Base-by-base conservation (phyloP, 2,797 vertebrate genomes). In the Falco rusticolus region DNA sequence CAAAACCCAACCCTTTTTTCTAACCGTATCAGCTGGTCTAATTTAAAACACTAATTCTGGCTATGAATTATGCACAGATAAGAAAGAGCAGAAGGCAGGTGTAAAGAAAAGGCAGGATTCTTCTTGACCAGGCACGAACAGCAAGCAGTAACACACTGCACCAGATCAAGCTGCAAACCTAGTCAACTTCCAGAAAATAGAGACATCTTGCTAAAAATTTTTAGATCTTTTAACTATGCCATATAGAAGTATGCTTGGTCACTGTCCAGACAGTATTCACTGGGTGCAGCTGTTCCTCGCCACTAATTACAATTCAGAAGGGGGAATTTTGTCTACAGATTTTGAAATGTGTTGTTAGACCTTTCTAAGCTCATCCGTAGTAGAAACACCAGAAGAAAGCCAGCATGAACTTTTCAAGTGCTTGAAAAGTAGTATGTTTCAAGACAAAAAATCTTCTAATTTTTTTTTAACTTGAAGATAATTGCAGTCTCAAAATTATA, bases 211-310 rank as follows among this genome's bases (percentile, higher is more conserved):
- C 64, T 28, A 72, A 69, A 13, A 50, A 13, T 1, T 54, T 63
- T 16, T 39, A 47, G 11, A 33, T 39, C 45, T 37, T 65, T 26
- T 33, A 29, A 8, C 25, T 66, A 3, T 8, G 8, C 39, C 57
- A 19, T 1, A n/a, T 0, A 53, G 5, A 84, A 82, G n/a, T 13
- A n/a, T 1, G 12, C 12, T 41, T 53, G 31, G n/a, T 0, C 57
- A 61, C n/a, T 47, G 21, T 18, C 28, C 60, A 71, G 14, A 29
- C 0, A 48, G 20, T 5, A 33, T 14, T 17, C 87, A 18, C 29
- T 2, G 4, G 7, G 26, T 13, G 17, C 37, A 74, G 26, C 3
- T 45, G 28, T 4, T 71, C 47, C 39, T 54, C 39, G 10, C 16
- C 79, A 56, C 56, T 39, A 70, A 63, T 33, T 47, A 68, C 41